Conservation (phyloP, 2,888 invertebrate genomes). For the Diaperis boleti region DNA sequence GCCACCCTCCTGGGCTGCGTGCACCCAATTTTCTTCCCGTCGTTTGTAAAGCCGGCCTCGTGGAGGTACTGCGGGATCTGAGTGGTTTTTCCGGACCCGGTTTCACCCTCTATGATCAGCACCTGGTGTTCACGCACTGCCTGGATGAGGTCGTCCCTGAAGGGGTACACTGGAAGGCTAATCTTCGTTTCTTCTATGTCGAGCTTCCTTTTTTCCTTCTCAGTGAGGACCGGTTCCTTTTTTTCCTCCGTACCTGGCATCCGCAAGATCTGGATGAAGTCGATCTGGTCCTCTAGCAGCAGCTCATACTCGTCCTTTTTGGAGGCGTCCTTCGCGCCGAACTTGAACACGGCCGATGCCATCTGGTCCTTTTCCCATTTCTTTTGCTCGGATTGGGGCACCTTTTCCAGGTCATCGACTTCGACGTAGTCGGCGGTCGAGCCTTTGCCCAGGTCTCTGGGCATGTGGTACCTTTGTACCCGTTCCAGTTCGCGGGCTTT, state of each 20-base stretch:
- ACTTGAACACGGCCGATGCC: conserved; percentile 90
- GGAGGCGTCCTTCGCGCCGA: conserved; percentile 90
- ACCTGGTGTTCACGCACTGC: conserved; percentile 92
- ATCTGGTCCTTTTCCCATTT: conserved; percentile 99
- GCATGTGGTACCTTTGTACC: conserved; percentile 95
- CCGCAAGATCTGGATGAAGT: conserved; percentile 92
- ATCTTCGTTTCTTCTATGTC: conserved; percentile 92
- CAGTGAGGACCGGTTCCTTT: conserved; percentile 74
- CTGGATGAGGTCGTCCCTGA: conserved; percentile 86
- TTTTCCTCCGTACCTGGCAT: conserved; percentile 77
- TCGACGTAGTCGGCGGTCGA: conserved; percentile 82
- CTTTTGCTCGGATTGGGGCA: conserved; percentile 86
- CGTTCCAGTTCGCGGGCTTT: conserved; percentile 93
- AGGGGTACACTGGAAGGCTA: conserved; percentile 95
- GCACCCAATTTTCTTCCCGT: conserved; percentile 85
- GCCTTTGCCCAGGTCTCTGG: conserved; percentile 84
- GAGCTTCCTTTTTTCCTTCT: conserved; percentile 78
- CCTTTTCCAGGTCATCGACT: conserved; percentile 87
- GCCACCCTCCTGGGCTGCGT: conserved; percentile 98
- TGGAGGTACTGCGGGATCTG: conserved; percentile 98
- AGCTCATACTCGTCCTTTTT: conserved; percentile 88
- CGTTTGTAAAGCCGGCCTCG: conserved; percentile 89
- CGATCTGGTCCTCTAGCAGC: conserved; percentile 95
- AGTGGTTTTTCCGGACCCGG: conserved; percentile 99
- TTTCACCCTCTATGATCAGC: conserved; percentile 97